Percentiles rank a stretch among this genome's conserved stretches.
These are phyloP conservation scores for Coluber constrictor DNA, from an alignment of 2,797 vertebrate species.

Conservation along the genomic window DNA sequence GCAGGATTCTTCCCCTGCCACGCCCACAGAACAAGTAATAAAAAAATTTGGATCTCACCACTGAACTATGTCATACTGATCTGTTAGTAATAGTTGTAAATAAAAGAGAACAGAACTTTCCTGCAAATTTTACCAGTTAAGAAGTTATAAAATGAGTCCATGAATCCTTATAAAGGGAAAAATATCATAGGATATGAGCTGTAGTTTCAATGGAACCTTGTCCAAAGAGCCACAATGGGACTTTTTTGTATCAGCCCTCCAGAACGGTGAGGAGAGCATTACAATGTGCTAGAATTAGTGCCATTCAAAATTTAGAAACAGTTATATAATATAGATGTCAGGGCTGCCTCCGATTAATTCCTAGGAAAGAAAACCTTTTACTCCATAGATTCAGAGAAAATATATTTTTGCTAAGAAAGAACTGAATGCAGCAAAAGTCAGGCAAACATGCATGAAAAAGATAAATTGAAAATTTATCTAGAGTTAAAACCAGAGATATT, in stretches of 20 bases:
- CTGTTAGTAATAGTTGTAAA: background rate
- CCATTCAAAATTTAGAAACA: background rate
- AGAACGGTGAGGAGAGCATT: background rate
- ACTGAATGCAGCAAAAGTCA: no score
- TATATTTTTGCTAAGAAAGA: no score
- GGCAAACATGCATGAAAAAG: background rate
- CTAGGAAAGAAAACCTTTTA: no score
- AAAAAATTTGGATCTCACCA: no score
- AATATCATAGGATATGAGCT: background rate
- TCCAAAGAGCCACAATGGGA: background rate
- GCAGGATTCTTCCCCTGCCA: no score
- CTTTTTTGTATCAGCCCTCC: background rate
- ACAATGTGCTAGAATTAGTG: background rate
- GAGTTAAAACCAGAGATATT: no score
- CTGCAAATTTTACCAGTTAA: background rate
- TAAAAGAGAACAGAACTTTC: background rate
- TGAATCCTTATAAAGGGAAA: background rate
- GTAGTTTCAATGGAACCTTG: background rate
- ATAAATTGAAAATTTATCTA: background rate
- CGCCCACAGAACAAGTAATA: no score
- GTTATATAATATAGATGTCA: background rate
- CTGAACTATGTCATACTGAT: background rate
- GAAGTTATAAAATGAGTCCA: background rate
- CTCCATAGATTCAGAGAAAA: no score
- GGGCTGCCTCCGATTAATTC: no score